Base-by-base conservation (phyloP, 2,888 invertebrate genomes). In the Amphipoea oculea region DNA sequence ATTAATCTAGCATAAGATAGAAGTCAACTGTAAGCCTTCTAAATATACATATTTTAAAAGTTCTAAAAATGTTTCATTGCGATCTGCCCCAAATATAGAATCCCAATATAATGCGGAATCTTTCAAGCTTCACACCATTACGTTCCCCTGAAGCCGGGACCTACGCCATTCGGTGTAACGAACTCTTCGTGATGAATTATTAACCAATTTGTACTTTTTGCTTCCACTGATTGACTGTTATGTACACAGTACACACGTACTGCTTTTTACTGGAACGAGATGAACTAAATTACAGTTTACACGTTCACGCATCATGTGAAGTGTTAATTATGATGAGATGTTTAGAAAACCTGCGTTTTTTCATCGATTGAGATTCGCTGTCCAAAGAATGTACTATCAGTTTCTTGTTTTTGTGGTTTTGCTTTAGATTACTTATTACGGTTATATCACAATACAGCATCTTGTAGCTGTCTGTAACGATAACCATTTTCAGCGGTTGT, bases 171-270 rank as follows among this genome's bases (percentile, higher is more conserved):
- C 80, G 82, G 84, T 78, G 81, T 89, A 89, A 84, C 82, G 84
- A 86, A 88, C 86, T 84, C 84, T 83, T 40, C 75, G 65, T 66
- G 81, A 82, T 88, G 89, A 89, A 88, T 88, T 88, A 88, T 88
- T 88, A 81, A 89, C 77, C 81, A 88, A 89, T 88, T 83, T 88
- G 80, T 79, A 76, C 76, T 88, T 88, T 88, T 88, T 88, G 89
- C 80, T 67, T 70, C 77, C 70, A 72, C 78, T 88, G 88, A 84
- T 81, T 83, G 86, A 86, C 78, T 88, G 80, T 80, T 88, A 70
- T 82, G 62, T 75, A 85, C 81, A 81, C 76, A 82, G 70, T 54
- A 68, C 84, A 67, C 60, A 78, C 81, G 60, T 76, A 68, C 14
- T 48, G 29, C 66, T 86, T 88, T 87, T 86, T 84, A 78, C 73